Conservation (phyloP, 2,113 vertebrate genomes). For the Laticauda laticaudata region DNA sequence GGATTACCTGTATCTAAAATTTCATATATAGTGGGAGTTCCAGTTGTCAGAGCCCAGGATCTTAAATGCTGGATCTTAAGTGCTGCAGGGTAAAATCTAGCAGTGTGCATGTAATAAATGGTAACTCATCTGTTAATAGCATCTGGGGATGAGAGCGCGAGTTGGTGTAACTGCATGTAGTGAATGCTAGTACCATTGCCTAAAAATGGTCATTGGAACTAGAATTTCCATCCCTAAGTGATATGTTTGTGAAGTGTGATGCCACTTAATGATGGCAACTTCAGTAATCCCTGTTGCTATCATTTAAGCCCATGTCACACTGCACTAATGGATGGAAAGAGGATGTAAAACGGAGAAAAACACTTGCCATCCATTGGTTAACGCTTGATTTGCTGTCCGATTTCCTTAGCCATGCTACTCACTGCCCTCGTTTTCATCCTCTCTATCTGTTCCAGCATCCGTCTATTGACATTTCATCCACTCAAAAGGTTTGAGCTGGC, state of each 20-base stretch:
- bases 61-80: neutral
- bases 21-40: neutral
- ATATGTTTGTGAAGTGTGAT: neutral
- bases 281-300: neutral
- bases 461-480: too few relatives aligned
- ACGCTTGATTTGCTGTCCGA: too few relatives aligned
- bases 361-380: too few relatives aligned
- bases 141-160: neutral
- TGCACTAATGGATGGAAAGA: too few relatives aligned
- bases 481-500: too few relatives aligned
- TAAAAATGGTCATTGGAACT: neutral
- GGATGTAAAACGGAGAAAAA: too few relatives aligned
- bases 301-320: neutral
- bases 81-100: neutral
- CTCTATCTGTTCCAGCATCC: too few relatives aligned
- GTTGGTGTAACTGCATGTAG: neutral
- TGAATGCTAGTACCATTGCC: neutral
- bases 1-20: neutral
- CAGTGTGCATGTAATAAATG: neutral
- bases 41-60: neutral
- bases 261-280: neutral
- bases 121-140: neutral
- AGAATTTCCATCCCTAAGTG: neutral
- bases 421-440: too few relatives aligned
- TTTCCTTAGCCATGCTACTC: too few relatives aligned